Evolutionary conservation across 2,113 vertebrate genomes (phyloP).

Genomic region (Pristiophorus japonicus): DNA sequence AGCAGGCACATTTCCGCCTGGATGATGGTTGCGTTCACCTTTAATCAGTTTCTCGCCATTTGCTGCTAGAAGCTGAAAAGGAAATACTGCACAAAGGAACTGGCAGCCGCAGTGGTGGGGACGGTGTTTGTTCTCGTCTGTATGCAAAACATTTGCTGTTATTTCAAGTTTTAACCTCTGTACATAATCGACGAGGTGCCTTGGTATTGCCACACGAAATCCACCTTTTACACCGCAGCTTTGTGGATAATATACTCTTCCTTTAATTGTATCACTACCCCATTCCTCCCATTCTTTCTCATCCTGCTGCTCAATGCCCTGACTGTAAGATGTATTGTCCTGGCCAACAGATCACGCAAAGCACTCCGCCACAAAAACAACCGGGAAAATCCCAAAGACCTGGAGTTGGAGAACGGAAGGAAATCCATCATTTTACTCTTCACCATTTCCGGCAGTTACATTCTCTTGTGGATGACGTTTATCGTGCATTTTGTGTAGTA

Average conservation of each 20-base stretch:
- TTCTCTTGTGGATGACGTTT: background rate
- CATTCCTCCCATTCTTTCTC: background rate
- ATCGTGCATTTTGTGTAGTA: background rate
- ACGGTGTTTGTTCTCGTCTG: background rate
- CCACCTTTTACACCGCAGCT: background rate
- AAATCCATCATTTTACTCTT: background rate
- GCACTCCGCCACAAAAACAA: background rate
- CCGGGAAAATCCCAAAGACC: background rate
- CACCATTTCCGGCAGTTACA: background rate
- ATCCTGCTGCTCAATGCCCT: background rate
- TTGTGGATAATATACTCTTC: background rate
- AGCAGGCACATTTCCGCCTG: background rate
- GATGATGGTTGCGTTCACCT: background rate
- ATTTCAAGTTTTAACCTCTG: background rate
- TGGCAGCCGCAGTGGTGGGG: background rate
- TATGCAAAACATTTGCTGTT: background rate
- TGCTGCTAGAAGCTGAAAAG: background rate
- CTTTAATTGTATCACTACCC: background rate
- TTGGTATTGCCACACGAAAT: background rate
- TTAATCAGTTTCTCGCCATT: background rate
- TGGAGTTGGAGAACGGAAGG: background rate
- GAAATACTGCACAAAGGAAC: background rate
- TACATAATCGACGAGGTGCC: background rate
- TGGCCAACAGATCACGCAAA: background rate
- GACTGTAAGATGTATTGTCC: background rate